Percentiles rank a stretch among this genome's conserved stretches.
These are phyloP conservation scores for Chromobotia macracanthus DNA, from an alignment of 2,797 vertebrate species.

Conservation along the genomic window DNA sequence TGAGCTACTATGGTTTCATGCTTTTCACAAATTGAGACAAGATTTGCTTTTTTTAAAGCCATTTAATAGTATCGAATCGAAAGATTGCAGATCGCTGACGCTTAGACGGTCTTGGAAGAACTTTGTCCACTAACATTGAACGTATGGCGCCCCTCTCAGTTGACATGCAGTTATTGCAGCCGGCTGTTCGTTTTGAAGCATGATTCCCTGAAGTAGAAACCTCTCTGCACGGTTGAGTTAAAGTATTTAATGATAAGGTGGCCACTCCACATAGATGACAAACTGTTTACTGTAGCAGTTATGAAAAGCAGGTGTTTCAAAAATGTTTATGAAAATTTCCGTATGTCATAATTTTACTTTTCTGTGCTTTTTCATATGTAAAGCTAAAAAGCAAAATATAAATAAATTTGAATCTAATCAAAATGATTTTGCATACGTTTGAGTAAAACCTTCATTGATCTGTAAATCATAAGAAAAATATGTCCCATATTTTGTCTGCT, in stretches of 20 bases:
- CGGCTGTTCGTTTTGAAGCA: background rate
- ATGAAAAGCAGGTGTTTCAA: too few relatives aligned
- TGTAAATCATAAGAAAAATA: background rate
- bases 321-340: too few relatives aligned
- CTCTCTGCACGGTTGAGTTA: background rate
- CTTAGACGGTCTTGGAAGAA: background rate
- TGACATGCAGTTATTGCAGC: background rate
- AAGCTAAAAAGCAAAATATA: too few relatives aligned
- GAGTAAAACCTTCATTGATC: background rate
- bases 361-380: too few relatives aligned
- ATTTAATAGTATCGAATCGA: too few relatives aligned
- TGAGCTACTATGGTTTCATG: background rate
- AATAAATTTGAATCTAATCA: background rate
- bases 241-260: background rate
- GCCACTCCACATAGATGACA: background rate
- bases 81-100: background rate
- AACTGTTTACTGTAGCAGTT: too few relatives aligned
- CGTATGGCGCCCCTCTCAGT: background rate
- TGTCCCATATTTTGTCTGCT: background rate
- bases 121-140: background rate
- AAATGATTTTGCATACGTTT: background rate
- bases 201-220: too few relatives aligned
- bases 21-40: background rate
- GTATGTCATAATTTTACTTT: too few relatives aligned
- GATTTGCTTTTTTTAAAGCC: background rate